Conservation (phyloP, 2,888 invertebrate species). For the Andrena hattorfiana region DNA sequence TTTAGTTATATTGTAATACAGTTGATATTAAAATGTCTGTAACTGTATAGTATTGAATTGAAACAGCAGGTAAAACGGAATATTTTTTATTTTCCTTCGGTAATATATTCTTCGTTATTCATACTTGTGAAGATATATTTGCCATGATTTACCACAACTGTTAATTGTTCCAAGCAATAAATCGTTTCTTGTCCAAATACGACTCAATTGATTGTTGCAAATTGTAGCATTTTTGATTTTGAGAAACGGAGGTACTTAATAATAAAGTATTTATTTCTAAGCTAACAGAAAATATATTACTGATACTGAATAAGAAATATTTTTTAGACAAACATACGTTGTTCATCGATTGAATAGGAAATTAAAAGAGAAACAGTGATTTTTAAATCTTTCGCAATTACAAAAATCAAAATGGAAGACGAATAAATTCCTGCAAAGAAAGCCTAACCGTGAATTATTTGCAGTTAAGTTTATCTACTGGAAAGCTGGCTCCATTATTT, state of each 20-base stretch:
- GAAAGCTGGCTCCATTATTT: conserved; percentile 2
- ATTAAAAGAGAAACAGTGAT: not conserved
- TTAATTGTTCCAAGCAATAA: conserved; percentile 3
- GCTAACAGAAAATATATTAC: conserved; percentile 18
- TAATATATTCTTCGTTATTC: conserved; percentile 3
- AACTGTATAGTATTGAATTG: conserved; percentile 9
- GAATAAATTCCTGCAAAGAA: not conserved
- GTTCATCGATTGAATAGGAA: conserved; percentile 5
- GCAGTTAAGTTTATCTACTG: not conserved
- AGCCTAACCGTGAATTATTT: not conserved
- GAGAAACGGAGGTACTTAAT: not conserved
- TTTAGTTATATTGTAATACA: conserved; percentile 12
- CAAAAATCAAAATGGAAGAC: conserved; percentile 1
- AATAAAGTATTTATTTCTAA: conserved; percentile 14
- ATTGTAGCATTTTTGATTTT: conserved; percentile 1
- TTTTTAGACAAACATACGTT: not conserved
- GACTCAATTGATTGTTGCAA: not conserved
- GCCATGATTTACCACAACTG: not conserved
- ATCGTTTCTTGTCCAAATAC: not conserved
- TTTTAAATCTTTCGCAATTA: conserved; percentile 10
- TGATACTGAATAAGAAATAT: conserved; percentile 31
- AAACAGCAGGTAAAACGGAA: not conserved
- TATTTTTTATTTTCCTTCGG: conserved; percentile 13
- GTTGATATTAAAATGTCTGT: conserved; percentile 23
- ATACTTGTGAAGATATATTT: not conserved